Percentiles rank a stretch among this genome's conserved stretches.
Conservation (phyloP, 2,113 vertebrate species). For the Chrysochloris asiatica region DNA sequence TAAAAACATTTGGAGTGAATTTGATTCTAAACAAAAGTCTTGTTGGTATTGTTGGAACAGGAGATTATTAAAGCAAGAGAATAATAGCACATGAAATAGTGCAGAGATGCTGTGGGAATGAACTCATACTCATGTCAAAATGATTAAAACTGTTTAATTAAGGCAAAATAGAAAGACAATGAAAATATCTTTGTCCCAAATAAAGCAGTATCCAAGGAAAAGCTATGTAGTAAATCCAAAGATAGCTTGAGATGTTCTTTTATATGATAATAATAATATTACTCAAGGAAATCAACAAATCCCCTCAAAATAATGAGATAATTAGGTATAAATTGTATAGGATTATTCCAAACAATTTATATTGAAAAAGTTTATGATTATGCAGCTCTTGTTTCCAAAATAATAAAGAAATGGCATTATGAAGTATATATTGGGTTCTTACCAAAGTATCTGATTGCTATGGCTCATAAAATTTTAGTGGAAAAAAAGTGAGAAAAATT, state of each 20-base stretch:
- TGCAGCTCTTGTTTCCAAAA: constrained; percentile 51
- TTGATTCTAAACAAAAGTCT: constrained; percentile 21
- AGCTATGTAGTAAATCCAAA: not conserved
- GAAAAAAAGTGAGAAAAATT: constrained; percentile 60
- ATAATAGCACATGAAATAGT: not conserved
- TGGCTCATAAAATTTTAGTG: constrained; percentile 51
- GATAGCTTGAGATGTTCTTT: not conserved
- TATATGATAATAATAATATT: constrained; percentile 1
- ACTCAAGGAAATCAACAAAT: constrained; percentile 34
- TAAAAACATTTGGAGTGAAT: constrained; percentile 56
- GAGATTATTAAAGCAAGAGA: constrained; percentile 11
- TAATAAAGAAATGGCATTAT: constrained; percentile 63
- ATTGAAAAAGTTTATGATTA: not conserved
- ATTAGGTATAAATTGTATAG: constrained; percentile 43
- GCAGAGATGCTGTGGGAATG: not conserved
- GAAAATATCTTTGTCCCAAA: constrained; percentile 24
- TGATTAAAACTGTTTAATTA: not conserved
- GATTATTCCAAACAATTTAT: constrained; percentile 53
- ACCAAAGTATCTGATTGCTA: constrained; percentile 28
- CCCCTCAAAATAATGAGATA: constrained; percentile 23
- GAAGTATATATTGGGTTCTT: constrained; percentile 19
- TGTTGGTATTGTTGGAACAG: not conserved
- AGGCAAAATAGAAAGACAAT: constrained; percentile 21
- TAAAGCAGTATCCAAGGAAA: constrained; percentile 51
- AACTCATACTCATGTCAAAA: constrained; percentile 1